Conservation (phyloP, 2,888 invertebrate species). For the Archips crataeganus region DNA sequence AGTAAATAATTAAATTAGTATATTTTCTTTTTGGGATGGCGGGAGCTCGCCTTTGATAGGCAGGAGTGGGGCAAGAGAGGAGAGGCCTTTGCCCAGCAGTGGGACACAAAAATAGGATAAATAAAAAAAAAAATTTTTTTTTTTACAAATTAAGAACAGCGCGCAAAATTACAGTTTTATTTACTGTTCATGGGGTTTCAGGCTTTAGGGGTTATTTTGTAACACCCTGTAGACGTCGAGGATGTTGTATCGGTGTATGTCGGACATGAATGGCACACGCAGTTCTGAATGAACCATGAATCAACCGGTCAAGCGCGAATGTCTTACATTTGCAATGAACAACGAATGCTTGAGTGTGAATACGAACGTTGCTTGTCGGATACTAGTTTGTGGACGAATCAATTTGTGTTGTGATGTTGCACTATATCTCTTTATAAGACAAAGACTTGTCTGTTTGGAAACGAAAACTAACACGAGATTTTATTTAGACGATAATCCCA, state of each 20-base stretch:
- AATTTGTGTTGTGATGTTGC: constrained; percentile 34
- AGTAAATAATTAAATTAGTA: too few relatives aligned
- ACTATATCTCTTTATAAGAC: neutral
- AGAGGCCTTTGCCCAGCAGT: too few relatives aligned
- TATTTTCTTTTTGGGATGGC: too few relatives aligned
- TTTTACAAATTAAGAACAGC: too few relatives aligned
- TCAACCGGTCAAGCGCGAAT: constrained; percentile 39
- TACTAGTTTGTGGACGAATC: constrained; percentile 35
- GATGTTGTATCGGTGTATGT: constrained; percentile 15
- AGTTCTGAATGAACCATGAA: constrained; percentile 38
- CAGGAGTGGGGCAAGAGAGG: too few relatives aligned
- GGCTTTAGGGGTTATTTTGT: too few relatives aligned
- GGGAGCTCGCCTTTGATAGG: too few relatives aligned
- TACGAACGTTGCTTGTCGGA: constrained; percentile 36
- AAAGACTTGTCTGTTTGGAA: neutral
- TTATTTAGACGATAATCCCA: neutral
- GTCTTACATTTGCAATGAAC: constrained; percentile 38
- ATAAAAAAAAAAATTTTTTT: too few relatives aligned
- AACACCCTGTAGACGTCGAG: neutral
- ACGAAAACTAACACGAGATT: neutral
- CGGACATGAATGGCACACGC: constrained; percentile 38
- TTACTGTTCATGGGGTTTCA: too few relatives aligned
- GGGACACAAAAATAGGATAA: too few relatives aligned
- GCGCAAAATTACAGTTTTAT: too few relatives aligned
- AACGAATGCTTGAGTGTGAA: constrained; percentile 39